A percentile compares a stretch with the other conserved stretches of the same genome.
These are phyloP conservation scores for Pandemis heparana DNA, from an alignment of 2,888 invertebrate species.

Conservation along the genomic window DNA sequence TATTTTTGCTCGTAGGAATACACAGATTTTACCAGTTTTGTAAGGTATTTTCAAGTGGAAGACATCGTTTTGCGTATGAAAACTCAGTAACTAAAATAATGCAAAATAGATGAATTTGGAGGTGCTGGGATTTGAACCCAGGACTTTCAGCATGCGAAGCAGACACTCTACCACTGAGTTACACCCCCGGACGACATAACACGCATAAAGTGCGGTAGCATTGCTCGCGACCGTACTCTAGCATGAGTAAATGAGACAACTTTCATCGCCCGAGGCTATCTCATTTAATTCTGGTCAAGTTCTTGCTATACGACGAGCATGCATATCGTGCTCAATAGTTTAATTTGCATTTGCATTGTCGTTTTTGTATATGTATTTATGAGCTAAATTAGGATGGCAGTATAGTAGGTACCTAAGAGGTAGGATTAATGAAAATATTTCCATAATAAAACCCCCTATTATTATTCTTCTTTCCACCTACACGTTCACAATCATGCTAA, in stretches of 20 bases:
- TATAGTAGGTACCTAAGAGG: too few relatives aligned
- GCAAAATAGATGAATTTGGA: slow-evolving; percentile 66
- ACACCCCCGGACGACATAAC: slow-evolving; percentile 67
- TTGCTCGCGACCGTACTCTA: slow-evolving; percentile 2
- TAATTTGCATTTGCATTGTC: not conserved
- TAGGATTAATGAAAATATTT: too few relatives aligned
- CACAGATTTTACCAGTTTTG: too few relatives aligned
- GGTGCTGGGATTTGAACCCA: slow-evolving; percentile 88
- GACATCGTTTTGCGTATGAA: too few relatives aligned
- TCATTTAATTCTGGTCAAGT: not conserved
- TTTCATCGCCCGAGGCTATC: slow-evolving; percentile 29
- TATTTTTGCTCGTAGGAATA: too few relatives aligned
- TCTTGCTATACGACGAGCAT: not conserved
- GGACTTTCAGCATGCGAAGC: slow-evolving; percentile 89
- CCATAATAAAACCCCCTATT: too few relatives aligned
- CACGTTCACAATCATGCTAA: too few relatives aligned
- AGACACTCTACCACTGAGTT: slow-evolving; percentile 87
- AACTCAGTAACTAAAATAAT: not conserved
- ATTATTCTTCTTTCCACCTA: too few relatives aligned
- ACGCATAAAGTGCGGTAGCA: not conserved
- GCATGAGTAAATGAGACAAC: slow-evolving; percentile 12
- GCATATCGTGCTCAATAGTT: not conserved
- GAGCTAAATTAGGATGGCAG: not conserved
- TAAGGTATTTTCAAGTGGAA: too few relatives aligned
- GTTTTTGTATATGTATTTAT: not conserved